These are phyloP conservation scores for Hemicentrotus pulcherrimus DNA, from an alignment of 35 echinoderm and acorn worm genomes.

Conservation along the genomic window DNA sequence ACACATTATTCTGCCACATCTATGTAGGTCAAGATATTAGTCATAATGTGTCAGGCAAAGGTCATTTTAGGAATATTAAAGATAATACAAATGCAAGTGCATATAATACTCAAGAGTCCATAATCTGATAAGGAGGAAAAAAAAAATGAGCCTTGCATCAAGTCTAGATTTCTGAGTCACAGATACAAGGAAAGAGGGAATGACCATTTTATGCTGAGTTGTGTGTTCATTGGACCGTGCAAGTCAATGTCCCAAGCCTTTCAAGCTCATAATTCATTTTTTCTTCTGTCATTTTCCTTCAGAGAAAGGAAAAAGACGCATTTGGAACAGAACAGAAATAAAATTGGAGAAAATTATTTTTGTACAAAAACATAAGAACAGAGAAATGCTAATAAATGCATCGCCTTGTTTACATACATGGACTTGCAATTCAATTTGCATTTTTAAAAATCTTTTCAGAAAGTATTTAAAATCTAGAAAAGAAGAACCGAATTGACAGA, in stretches of 20 bases:
- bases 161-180: not conserved
- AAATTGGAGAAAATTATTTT: not conserved
- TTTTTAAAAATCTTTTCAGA: too few relatives aligned
- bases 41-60: too few relatives aligned
- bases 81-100: too few relatives aligned
- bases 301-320: not conserved
- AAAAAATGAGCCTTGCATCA: not conserved
- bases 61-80: too few relatives aligned
- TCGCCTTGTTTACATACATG: too few relatives aligned
- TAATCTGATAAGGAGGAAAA: not conserved
- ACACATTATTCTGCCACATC: too few relatives aligned
- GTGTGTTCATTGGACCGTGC: conserved; percentile 5
- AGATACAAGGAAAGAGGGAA: not conserved
- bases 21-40: too few relatives aligned
- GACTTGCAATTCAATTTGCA: too few relatives aligned
- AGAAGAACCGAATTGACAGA: not conserved
- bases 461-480: not conserved
- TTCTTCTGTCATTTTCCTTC: not conserved
- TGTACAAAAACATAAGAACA: too few relatives aligned
- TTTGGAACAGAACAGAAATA: not conserved
- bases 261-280: conserved; percentile 19
- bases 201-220: conserved; percentile 30
- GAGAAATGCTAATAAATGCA: too few relatives aligned
- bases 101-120: too few relatives aligned
- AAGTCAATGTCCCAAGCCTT: conserved; percentile 28